Base-by-base conservation (phyloP, 2,888 invertebrate genomes). In the Punctoribates punctum region DNA sequence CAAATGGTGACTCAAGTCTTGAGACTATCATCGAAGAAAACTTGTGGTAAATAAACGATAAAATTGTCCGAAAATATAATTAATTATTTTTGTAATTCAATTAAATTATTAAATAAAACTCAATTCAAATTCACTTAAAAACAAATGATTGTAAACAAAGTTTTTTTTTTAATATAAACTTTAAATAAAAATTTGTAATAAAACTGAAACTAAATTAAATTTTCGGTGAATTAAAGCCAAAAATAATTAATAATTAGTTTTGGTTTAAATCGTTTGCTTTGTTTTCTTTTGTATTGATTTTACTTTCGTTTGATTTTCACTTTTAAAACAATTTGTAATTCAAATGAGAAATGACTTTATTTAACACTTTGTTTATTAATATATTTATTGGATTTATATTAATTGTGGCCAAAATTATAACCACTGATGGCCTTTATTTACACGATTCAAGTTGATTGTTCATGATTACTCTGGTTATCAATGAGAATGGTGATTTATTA, bases 231-330 rank as follows among this genome's bases (percentile, higher is more conserved):
- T 42, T 42, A 13, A 13, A 13, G 9, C n/a, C 1, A 51, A 51
- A 51, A 51, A 51, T 20, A 51, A n/a, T 20, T 6, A 51, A n/a
- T 51, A 51, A 20, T 51, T 51, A 51, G 42, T 42, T 42, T 42
- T 11, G 5, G 34, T 48, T 17, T 48, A 15, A 48, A 17, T 17
- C 4, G 20, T n/a, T 51, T 13, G 9, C 11, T 23, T 11, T 3
- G 23, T 57, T 57, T 23, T 57, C 23, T 23, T 23, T 57, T 51
- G 51, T 51, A 20, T 51, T 51, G 51, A 51, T 51, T 51, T 51
- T 20, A 51, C 51, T 51, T 51, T 51, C 51, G n/a, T 51, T 51
- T 51, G 20, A 51, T 51, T 51, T 51, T 51, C 51, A 51, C n/a
- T 51, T 51, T 51, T 20, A 20, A 51, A n/a, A 51, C 5, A 17